These are phyloP conservation scores for Xanthorhoe spadicearia DNA, from an alignment of 2,888 invertebrate species.

Conservation along the genomic window DNA sequence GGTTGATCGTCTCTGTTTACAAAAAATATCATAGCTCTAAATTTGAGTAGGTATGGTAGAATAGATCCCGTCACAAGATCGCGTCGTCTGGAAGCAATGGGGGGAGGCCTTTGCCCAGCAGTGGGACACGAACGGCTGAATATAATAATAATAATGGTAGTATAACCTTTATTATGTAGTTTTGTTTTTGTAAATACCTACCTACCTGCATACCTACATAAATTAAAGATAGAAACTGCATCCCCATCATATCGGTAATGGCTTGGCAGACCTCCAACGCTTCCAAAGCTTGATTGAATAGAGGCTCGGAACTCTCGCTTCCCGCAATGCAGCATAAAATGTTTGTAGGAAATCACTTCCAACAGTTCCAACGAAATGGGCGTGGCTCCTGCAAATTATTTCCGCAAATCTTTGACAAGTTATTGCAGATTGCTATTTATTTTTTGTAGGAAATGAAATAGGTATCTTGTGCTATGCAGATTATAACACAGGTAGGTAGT, in stretches of 20 bases:
- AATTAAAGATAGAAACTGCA: slow-evolving; percentile 7
- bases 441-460: background rate
- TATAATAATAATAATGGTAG: too few relatives aligned
- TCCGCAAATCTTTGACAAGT: background rate
- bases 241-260: slow-evolving; percentile 14
- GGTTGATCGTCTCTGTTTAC: too few relatives aligned
- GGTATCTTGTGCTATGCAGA: background rate
- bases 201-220: background rate
- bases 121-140: too few relatives aligned
- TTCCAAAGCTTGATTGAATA: slow-evolving; percentile 17
- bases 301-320: slow-evolving; percentile 4
- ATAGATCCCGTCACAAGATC: too few relatives aligned
- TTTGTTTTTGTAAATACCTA: too few relatives aligned
- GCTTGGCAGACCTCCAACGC: slow-evolving; percentile 30
- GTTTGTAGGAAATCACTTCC: slow-evolving; percentile 1
- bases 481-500: too few relatives aligned
- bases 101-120: too few relatives aligned
- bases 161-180: too few relatives aligned
- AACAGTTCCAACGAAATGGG: background rate
- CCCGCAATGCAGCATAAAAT: slow-evolving; percentile 27
- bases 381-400: background rate
- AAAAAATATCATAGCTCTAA: too few relatives aligned
- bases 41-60: too few relatives aligned
- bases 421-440: background rate
- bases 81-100: too few relatives aligned